Conservation (phyloP, 2,888 invertebrate genomes). For the Synanthedon formicaeformis region DNA sequence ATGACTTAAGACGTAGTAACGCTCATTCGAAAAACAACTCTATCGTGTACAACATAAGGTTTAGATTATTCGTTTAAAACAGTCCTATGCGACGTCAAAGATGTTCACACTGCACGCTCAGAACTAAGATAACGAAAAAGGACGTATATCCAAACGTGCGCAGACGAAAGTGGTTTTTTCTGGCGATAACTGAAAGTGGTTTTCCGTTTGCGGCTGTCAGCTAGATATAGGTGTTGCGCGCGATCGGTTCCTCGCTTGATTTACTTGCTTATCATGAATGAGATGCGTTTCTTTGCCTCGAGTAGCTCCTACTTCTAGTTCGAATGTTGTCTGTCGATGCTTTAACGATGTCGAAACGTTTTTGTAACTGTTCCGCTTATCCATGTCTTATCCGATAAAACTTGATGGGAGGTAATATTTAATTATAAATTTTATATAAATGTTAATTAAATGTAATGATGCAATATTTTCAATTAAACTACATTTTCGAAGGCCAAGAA, state of each 20-base stretch:
- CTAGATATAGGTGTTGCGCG: slow-evolving; percentile 43
- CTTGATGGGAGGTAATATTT: too few species aligned
- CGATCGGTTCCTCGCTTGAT: slow-evolving; percentile 49
- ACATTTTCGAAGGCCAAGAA: too few species aligned
- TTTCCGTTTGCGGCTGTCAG: slow-evolving; percentile 52
- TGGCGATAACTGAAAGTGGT: slow-evolving; percentile 56
- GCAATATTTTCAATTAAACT: too few species aligned
- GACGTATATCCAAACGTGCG: slow-evolving; percentile 48
- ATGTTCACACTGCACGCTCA: slow-evolving; percentile 24
- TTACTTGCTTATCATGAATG: slow-evolving; percentile 65
- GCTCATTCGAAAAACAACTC: slow-evolving; percentile 25
- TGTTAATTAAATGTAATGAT: too few species aligned
- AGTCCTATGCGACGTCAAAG: slow-evolving; percentile 18
- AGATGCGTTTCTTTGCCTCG: slow-evolving; percentile 55
- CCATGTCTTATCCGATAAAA: too few species aligned
- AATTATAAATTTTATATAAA: too few species aligned
- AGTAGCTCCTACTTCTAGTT: slow-evolving; percentile 28
- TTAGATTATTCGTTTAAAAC: slow-evolving; percentile 8
- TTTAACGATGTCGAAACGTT: slow-evolving; percentile 1
- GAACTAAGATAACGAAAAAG: slow-evolving; percentile 62
- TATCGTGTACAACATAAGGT: slow-evolving; percentile 12
- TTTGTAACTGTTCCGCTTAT: background rate
- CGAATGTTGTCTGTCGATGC: slow-evolving; percentile 6
- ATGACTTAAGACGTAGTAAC: slow-evolving; percentile 21
- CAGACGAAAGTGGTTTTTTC: slow-evolving; percentile 62